Base-by-base conservation (phyloP, 2,113 vertebrate genomes). In the Tor tambroides region DNA sequence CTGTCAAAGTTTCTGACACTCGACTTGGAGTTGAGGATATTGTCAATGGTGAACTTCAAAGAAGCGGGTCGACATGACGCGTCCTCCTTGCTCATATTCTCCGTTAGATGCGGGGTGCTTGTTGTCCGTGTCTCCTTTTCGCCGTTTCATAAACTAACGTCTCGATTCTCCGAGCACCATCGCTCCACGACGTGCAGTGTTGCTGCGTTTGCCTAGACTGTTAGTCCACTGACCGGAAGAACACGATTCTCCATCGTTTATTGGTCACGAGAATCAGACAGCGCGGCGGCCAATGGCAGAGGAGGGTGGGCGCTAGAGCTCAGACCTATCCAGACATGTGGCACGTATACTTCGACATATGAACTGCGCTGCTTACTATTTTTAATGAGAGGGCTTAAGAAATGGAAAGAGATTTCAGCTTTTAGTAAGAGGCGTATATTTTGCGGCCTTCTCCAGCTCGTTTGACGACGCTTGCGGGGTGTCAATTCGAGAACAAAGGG, bases 21-120 rank as follows among this genome's bases (percentile, higher is more conserved):
- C 12, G 93, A 92, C 82, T 95, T 95, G 12, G 95, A 91, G 88
- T 95, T 96, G 51, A 96, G 93, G 17, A 96, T 96, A 85, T 94
- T 95, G 88, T 96, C 95, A 90, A 96, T 96, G 1, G 95, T 96
- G 85, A 96, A 96, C 88, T 94, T 96, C 30, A 96, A 91, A 86
- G 95, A 94, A 87, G 94, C 93, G 87, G 95, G 93, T 90, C 94
- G 93, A 87, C 95, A 95, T 94, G 94, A 88, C 10, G 91, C 90
- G 71, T 93, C 94, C 84, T 92, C 95, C 91, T 95, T 96, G 94
- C 93, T 95, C 95, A 96, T 96, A 94, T 95, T 96, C 93, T 93
- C 91, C 86, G 77, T 32, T 79, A 81, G 30, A 69, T 65, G 82
- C 11, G 9, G 76, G 46, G 19, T 26, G 41, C 7, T 81, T 32